Evolutionary conservation across 2,113 vertebrate genomes (phyloP).

Genomic region (Pachyramphus minor): DNA sequence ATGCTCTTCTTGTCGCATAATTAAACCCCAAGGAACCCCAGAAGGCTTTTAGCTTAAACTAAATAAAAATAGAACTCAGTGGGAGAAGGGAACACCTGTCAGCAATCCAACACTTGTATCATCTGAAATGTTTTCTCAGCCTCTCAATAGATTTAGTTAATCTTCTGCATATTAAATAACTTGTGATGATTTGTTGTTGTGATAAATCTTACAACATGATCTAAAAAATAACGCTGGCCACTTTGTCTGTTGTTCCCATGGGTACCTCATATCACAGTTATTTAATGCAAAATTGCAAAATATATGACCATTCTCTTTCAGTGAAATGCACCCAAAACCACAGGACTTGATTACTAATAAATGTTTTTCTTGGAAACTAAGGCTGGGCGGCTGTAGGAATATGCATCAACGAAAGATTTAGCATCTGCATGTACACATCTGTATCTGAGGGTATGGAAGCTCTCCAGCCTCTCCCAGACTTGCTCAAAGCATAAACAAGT

Average conservation of each 20-base stretch:
- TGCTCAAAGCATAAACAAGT: not conserved
- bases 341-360: not conserved
- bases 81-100: not conserved
- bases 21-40: not conserved
- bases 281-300: not conserved
- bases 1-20: not conserved
- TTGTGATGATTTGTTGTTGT: not conserved
- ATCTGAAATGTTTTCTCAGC: not conserved
- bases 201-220: accelerated
- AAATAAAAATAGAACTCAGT: slow-evolving; percentile 22
- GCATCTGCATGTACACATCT: not conserved
- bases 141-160: not conserved
- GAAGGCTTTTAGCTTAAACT: not conserved
- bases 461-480: not conserved
- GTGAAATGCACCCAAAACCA: not conserved
- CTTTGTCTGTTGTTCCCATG: not conserved
- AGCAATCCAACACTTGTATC: not conserved
- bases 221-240: not conserved
- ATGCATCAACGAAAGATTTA: not conserved
- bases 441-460: not conserved
- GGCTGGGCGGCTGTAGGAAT: not conserved
- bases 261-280: not conserved
- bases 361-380: not conserved
- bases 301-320: not conserved
- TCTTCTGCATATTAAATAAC: not conserved